Evolutionary conservation across 2,113 vertebrate genomes (phyloP).

Genomic region (Rhizomys pruinosus): DNA sequence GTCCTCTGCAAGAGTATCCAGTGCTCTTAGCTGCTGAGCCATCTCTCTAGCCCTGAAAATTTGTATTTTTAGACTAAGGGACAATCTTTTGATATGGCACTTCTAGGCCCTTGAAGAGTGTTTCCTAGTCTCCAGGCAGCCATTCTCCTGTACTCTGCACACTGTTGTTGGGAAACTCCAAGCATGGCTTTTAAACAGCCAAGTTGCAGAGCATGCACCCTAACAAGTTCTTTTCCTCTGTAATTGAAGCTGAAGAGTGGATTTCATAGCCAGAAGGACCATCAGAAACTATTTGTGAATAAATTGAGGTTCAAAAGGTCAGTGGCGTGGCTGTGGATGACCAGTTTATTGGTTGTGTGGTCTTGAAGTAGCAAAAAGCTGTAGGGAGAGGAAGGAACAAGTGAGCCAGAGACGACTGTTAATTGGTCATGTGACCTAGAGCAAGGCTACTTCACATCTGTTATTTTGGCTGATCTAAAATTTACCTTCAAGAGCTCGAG

Average conservation of each 20-base stretch:
- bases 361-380: neutral
- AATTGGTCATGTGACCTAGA: neutral
- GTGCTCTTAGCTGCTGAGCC: too few species aligned
- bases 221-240: neutral
- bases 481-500: neutral
- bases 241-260: neutral
- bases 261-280: neutral
- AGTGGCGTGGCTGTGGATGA: neutral
- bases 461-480: neutral
- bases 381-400: neutral
- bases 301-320: neutral
- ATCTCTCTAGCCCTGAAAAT: neutral
- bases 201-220: neutral
- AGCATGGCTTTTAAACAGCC: neutral
- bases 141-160: neutral
- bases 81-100: neutral
- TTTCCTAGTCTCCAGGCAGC: neutral
- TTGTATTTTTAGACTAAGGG: neutral
- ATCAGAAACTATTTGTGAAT: neutral
- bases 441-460: too few species aligned
- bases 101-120: neutral
- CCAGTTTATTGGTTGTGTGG: neutral
- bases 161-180: neutral
- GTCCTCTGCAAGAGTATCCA: too few species aligned
- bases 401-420: neutral